Evolutionary conservation across 2,888 invertebrate genomes (phyloP).

Genomic region (Polymixis lichenea): DNA sequence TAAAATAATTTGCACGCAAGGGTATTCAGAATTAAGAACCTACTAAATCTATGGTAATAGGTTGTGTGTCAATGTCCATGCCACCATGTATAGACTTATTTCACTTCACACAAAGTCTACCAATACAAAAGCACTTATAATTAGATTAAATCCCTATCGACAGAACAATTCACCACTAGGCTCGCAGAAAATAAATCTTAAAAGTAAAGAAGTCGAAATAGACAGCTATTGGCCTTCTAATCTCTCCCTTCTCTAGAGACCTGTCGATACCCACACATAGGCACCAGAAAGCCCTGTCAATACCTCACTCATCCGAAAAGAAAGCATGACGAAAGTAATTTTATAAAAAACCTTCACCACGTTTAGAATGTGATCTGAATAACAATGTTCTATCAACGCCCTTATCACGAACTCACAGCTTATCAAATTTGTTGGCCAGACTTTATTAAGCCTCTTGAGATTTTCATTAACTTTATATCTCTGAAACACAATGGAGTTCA

Average conservation of each 20-base stretch:
- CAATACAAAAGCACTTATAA: neutral
- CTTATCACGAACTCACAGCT: constrained; percentile 63
- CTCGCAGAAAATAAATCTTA: constrained; percentile 2
- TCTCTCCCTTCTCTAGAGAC: constrained; percentile 33
- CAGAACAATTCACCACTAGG: neutral
- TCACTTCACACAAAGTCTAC: neutral
- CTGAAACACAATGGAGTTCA: constrained; percentile 63
- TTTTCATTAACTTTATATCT: constrained; percentile 72
- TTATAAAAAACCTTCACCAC: constrained; percentile 51
- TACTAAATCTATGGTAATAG: too few relatives aligned
- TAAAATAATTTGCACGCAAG: too few relatives aligned
- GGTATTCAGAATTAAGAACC: too few relatives aligned
- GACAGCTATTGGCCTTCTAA: constrained; percentile 50
- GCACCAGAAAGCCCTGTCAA: constrained; percentile 48
- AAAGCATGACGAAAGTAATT: constrained; percentile 54
- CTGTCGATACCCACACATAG: constrained; percentile 20
- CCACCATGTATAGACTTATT: neutral
- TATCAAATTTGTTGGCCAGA: constrained; percentile 67
- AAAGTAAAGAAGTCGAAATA: constrained; percentile 16
- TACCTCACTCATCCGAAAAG: constrained; percentile 56
- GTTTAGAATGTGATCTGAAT: constrained; percentile 56
- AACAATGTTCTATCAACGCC: constrained; percentile 51
- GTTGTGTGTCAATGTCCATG: too few relatives aligned
- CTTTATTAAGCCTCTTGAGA: constrained; percentile 68
- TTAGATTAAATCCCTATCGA: neutral